These are phyloP conservation scores for Propithecus perrieri DNA, from an alignment of 2,797 vertebrate genomes.

Conservation along the genomic window DNA sequence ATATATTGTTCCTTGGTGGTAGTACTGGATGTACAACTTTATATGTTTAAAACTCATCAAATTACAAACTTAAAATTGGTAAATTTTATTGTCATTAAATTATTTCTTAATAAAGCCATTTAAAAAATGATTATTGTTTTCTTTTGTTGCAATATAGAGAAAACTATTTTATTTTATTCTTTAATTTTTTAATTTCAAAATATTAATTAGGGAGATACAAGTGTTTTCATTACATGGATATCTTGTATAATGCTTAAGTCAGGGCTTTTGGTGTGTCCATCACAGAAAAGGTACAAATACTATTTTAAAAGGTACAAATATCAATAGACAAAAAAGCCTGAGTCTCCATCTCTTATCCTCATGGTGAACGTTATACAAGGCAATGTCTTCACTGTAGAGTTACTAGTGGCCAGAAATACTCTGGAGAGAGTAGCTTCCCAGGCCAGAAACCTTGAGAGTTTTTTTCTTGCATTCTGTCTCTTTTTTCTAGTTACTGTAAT, in stretches of 20 bases:
- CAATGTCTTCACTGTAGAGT: not conserved
- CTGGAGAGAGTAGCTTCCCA: not conserved
- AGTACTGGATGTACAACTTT: not conserved
- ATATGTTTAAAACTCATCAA: not conserved
- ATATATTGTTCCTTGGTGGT: not conserved
- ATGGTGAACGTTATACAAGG: not conserved
- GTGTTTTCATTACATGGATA: not conserved
- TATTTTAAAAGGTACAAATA: not conserved
- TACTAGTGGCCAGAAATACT: not conserved
- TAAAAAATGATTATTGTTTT: not conserved
- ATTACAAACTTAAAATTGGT: conserved; percentile 9
- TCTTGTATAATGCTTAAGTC: not conserved
- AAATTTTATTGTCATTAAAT: not conserved
- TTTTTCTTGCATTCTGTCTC: not conserved
- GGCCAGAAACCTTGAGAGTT: not conserved
- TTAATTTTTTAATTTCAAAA: not conserved
- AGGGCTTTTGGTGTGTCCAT: not conserved
- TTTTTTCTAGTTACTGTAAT: not conserved
- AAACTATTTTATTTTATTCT: not conserved
- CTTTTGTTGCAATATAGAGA: not conserved
- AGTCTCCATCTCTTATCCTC: not conserved
- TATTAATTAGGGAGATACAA: not conserved
- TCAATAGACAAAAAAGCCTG: not conserved
- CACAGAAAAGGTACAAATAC: not conserved
- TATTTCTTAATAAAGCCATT: not conserved